Conservation (phyloP, 1,140 invertebrate species). For the Drosophila ohnishii region DNA sequence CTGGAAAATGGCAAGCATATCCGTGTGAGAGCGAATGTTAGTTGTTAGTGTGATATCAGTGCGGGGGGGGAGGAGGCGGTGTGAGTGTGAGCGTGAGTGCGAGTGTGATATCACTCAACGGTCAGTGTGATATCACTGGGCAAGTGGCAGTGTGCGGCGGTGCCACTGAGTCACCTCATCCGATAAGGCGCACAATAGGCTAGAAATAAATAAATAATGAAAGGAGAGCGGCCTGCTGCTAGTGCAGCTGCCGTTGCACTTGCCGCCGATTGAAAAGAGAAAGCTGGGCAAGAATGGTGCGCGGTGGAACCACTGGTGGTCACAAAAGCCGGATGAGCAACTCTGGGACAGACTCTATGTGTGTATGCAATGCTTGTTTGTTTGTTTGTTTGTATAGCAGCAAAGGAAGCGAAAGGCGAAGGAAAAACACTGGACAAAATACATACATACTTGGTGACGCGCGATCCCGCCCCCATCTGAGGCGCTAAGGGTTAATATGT, state of each 20-base stretch:
- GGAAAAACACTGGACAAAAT: slow-evolving; percentile 12
- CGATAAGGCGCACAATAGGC: slow-evolving; percentile 33
- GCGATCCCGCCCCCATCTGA: slow-evolving; percentile 6
- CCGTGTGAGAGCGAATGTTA: slow-evolving; percentile 4
- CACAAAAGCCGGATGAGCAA: slow-evolving; percentile 47
- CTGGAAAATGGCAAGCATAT: slow-evolving; percentile 38
- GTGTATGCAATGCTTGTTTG: slow-evolving; percentile 28
- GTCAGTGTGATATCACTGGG: slow-evolving; percentile 28
- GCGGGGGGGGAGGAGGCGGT: background rate
- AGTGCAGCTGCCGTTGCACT: slow-evolving; percentile 3
- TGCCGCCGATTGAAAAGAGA: slow-evolving; percentile 32
- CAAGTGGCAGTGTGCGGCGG: slow-evolving; percentile 4
- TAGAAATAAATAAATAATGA: slow-evolving; percentile 18
- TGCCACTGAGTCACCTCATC: slow-evolving; percentile 31
- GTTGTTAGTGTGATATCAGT: slow-evolving; percentile 8
- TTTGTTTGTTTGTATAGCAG: slow-evolving; percentile 21
- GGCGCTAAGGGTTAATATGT: slow-evolving; percentile 26
- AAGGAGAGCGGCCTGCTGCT: slow-evolving; percentile 10
- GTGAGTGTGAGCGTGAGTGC: slow-evolving; percentile 2
- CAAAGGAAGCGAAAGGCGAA: slow-evolving; percentile 23
- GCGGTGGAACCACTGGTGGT: slow-evolving; percentile 11
- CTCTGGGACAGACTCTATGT: slow-evolving; percentile 30
- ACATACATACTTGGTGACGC: background rate
- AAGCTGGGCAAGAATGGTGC: slow-evolving; percentile 43
- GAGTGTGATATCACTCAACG: slow-evolving; percentile 7